Evolutionary conservation across 2,888 invertebrate species (phyloP).

Genomic region (Rhorus exstirpatorius): DNA sequence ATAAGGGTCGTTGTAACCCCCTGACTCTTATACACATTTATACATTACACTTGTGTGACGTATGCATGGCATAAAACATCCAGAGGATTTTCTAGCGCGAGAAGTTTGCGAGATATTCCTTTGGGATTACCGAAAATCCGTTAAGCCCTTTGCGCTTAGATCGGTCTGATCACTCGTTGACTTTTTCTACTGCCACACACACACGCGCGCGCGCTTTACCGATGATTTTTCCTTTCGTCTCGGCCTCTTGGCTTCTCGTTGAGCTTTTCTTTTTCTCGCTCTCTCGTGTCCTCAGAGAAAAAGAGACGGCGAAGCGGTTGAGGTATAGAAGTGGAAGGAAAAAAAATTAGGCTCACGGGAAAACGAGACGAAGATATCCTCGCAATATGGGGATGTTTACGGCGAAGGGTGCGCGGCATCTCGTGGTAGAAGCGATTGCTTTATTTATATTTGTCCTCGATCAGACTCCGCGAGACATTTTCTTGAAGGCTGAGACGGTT

Average conservation of each 20-base stretch:
- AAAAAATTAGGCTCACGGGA: constrained; percentile 51
- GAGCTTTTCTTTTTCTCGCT: constrained; percentile 1
- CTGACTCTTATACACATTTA: constrained; percentile 6
- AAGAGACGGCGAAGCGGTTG: not conserved
- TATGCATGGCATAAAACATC: constrained; percentile 54
- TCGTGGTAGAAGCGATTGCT: constrained; percentile 76
- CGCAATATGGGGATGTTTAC: constrained; percentile 49
- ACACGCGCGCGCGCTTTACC: constrained; percentile 20
- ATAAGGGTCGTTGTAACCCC: not conserved
- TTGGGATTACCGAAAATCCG: constrained; percentile 82
- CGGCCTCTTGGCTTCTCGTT: constrained; percentile 36
- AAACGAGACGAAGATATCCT: constrained; percentile 54
- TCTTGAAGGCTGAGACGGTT: constrained; percentile 33
- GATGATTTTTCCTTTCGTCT: constrained; percentile 34
- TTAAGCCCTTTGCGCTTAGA: constrained; percentile 80
- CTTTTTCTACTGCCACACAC: constrained; percentile 55
- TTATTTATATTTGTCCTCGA: constrained; percentile 83
- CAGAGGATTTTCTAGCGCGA: constrained; percentile 70
- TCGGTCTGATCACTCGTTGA: constrained; percentile 72
- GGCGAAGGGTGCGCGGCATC: constrained; percentile 27
- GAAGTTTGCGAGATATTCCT: constrained; percentile 80
- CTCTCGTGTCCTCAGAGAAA: not conserved
- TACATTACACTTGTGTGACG: constrained; percentile 42
- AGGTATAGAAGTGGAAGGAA: constrained; percentile 5
- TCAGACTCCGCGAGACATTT: constrained; percentile 64